A percentile compares a stretch with the other conserved stretches of the same genome.
Conservation (phyloP, 2,888 invertebrate species). For the Eristalinus sepulchralis region DNA sequence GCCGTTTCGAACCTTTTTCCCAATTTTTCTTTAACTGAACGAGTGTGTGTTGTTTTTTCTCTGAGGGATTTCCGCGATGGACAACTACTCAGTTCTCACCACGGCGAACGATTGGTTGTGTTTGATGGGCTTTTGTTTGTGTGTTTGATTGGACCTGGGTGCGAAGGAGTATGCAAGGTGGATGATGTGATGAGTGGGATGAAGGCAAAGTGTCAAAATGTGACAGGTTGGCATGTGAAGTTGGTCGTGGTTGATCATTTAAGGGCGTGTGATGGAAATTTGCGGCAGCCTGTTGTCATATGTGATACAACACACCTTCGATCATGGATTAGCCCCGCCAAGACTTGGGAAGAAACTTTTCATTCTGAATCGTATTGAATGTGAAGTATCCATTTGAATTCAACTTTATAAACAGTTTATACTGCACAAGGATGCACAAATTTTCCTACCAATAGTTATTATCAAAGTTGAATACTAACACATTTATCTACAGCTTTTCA, state of each 20-base stretch:
- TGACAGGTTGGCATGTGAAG: constrained; percentile 25
- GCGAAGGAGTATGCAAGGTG: constrained; percentile 21
- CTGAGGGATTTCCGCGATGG: constrained; percentile 47
- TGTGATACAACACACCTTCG: too few relatives aligned
- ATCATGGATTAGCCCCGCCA: too few relatives aligned
- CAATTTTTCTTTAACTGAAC: constrained; percentile 39
- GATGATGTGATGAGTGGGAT: constrained; percentile 38
- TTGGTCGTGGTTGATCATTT: not conserved
- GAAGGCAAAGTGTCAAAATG: constrained; percentile 7
- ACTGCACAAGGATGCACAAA: too few relatives aligned
- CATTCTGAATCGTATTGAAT: too few relatives aligned
- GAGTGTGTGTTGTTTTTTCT: not conserved
- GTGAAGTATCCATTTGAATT: too few relatives aligned
- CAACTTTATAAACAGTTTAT: too few relatives aligned
- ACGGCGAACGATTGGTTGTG: constrained; percentile 61
- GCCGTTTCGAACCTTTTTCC: constrained; percentile 43
- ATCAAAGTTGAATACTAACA: too few relatives aligned
- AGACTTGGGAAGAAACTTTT: too few relatives aligned
- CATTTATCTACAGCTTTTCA: too few relatives aligned
- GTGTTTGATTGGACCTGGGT: not conserved
- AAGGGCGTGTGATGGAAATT: constrained; percentile 12
- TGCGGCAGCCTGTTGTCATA: not conserved
- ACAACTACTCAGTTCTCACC: constrained; percentile 35
- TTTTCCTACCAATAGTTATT: too few relatives aligned
- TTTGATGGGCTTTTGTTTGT: constrained; percentile 52